Evolutionary conservation across 2,113 vertebrate species (phyloP).

Genomic region (Cryptomyrus ogoouensis): DNA sequence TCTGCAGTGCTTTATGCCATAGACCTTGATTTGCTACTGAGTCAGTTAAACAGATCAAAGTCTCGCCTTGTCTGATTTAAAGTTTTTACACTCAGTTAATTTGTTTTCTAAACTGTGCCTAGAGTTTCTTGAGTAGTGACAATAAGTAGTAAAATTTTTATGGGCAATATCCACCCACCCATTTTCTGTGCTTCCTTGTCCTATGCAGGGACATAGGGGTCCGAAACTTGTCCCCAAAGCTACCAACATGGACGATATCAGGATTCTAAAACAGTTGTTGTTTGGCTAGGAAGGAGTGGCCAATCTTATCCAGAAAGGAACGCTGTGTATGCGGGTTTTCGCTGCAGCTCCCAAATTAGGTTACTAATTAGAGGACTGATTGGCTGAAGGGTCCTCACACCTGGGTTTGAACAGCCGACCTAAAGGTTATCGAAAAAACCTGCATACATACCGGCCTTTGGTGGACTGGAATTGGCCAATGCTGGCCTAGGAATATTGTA

Average conservation of each 20-base stretch:
- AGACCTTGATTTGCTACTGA: neutral
- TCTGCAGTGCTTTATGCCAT: neutral
- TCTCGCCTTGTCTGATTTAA: neutral
- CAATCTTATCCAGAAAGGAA: no score
- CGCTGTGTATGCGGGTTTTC: no score
- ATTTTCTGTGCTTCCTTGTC: neutral
- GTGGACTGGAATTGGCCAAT: no score
- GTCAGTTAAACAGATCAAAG: neutral
- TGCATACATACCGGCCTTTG: no score
- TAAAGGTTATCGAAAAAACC: no score
- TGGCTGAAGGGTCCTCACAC: no score
- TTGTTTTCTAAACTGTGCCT: neutral
- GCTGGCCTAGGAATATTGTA: neutral
- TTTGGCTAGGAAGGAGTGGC: neutral
- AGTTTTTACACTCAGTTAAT: neutral
- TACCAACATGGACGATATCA: neutral
- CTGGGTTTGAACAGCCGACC: no score
- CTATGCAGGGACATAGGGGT: neutral
- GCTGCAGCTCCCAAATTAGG: no score
- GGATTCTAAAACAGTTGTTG: neutral
- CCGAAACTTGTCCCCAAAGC: neutral
- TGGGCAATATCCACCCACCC: neutral
- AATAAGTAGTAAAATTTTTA: neutral
- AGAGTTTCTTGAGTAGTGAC: neutral
- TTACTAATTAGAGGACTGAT: no score